A percentile compares a stretch with the other conserved stretches of the same genome.
Evolutionary conservation across 2,797 vertebrate species (phyloP).

Genomic region (Gymnothorax javanicus): DNA sequence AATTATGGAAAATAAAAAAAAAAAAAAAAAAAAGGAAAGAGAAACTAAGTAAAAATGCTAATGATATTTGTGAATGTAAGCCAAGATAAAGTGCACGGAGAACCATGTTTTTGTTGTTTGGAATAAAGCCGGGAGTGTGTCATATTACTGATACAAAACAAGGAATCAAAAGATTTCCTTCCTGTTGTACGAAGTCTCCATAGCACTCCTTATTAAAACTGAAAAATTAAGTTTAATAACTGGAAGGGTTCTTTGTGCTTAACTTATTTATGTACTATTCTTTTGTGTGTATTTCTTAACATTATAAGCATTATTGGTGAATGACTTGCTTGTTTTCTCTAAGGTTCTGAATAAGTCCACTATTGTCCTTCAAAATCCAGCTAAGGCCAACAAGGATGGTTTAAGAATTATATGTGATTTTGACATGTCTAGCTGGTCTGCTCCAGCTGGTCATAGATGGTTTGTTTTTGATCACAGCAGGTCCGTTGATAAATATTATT

Average conservation of each 20-base stretch:
- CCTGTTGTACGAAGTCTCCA: background rate
- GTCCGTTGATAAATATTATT: too few species aligned
- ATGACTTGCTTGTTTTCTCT: background rate
- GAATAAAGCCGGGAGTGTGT: background rate
- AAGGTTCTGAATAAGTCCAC: background rate
- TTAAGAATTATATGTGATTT: too few species aligned
- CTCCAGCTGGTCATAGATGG: too few species aligned
- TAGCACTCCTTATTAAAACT: background rate
- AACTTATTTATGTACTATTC: background rate
- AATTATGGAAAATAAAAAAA: too few species aligned
- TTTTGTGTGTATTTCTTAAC: background rate
- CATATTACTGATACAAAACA: constrained; percentile 19
- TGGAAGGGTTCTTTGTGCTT: background rate
- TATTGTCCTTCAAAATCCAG: too few species aligned
- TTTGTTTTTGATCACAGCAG: too few species aligned
- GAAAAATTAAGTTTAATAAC: background rate
- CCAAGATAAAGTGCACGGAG: background rate
- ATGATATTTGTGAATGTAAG: background rate
- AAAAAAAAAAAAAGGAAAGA: too few species aligned
- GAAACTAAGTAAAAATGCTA: too few species aligned
- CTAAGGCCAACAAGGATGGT: too few species aligned
- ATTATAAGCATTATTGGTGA: background rate
- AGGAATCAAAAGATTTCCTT: background rate
- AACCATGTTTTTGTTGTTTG: constrained; percentile 10
- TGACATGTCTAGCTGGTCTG: too few species aligned